These are phyloP conservation scores for Slavum lentiscoides DNA, from an alignment of 2,888 invertebrate species.

Conservation along the genomic window DNA sequence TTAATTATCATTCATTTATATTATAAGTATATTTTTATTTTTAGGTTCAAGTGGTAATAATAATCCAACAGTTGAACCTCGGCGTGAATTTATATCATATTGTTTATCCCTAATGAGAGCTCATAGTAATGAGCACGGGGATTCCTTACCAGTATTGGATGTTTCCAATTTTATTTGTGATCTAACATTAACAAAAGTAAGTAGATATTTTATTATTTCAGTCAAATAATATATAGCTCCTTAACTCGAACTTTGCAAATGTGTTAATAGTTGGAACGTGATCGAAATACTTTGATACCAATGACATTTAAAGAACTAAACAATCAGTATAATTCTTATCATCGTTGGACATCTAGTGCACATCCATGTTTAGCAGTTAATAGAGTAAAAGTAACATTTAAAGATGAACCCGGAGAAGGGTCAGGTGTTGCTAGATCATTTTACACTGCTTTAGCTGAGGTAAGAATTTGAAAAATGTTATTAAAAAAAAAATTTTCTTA, in stretches of 20 bases:
- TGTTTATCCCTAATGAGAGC: conserved; percentile 93
- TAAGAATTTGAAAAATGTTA: conserved; percentile 58
- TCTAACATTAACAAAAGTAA: conserved; percentile 77
- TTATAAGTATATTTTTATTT: background rate
- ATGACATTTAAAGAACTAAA: conserved; percentile 97
- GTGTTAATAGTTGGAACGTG: conserved; percentile 87
- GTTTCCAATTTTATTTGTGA: conserved; percentile 95
- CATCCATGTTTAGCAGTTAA: conserved; percentile 89
- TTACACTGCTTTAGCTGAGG: conserved; percentile 96
- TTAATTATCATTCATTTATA: background rate
- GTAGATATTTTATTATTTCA: background rate
- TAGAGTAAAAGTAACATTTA: conserved; percentile 95
- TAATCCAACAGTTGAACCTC: conserved; percentile 61
- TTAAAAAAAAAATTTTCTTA: background rate
- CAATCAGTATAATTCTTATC: conserved; percentile 82
- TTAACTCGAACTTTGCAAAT: conserved; percentile 25
- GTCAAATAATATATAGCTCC: background rate
- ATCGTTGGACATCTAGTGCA: conserved; percentile 71
- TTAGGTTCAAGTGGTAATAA: conserved; percentile 34
- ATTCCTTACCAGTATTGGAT: conserved; percentile 91
- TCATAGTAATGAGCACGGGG: conserved; percentile 94
- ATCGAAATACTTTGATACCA: conserved; percentile 82
- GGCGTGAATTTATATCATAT: conserved; percentile 92
- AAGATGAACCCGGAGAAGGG: conserved; percentile 99
- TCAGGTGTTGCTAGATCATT: conserved; percentile 97